These are phyloP conservation scores for Oncorhynchus tshawytscha DNA, from an alignment of 2,113 vertebrate species.

Conservation along the genomic window DNA sequence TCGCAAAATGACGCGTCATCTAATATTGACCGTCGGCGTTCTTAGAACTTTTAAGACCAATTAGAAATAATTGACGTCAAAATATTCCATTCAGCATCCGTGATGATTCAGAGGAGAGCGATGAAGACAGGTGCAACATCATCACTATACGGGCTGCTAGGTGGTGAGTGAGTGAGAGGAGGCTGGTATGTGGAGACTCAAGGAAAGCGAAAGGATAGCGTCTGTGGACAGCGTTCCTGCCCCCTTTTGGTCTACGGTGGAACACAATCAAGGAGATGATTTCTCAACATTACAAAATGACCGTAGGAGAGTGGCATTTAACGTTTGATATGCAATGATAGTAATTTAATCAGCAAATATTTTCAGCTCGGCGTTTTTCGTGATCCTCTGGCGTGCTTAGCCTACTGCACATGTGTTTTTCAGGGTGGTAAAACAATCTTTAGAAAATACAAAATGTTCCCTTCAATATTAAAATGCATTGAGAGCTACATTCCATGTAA, in stretches of 20 bases:
- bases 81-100: background rate
- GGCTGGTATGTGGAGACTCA: background rate
- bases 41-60: conserved; percentile 23
- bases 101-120: background rate
- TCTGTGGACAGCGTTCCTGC: background rate
- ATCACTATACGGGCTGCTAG: background rate
- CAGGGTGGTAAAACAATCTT: too few relatives aligned
- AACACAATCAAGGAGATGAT: background rate
- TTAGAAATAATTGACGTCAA: background rate
- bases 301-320: too few relatives aligned
- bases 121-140: background rate
- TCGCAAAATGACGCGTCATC: conserved; percentile 16
- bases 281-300: too few relatives aligned
- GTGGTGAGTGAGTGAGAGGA: background rate
- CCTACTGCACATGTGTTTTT: too few relatives aligned
- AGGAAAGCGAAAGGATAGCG: background rate
- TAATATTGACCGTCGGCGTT: background rate
- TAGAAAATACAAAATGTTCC: too few relatives aligned
- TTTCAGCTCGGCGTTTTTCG: too few relatives aligned
- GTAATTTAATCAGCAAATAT: too few relatives aligned
- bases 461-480: too few relatives aligned
- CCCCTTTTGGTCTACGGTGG: background rate
- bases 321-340: too few relatives aligned
- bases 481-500: too few relatives aligned
- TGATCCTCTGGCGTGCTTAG: too few relatives aligned